Base-by-base conservation (phyloP, 92 coral and sea anemone genomes). In the Epizoanthus ramosus region DNA sequence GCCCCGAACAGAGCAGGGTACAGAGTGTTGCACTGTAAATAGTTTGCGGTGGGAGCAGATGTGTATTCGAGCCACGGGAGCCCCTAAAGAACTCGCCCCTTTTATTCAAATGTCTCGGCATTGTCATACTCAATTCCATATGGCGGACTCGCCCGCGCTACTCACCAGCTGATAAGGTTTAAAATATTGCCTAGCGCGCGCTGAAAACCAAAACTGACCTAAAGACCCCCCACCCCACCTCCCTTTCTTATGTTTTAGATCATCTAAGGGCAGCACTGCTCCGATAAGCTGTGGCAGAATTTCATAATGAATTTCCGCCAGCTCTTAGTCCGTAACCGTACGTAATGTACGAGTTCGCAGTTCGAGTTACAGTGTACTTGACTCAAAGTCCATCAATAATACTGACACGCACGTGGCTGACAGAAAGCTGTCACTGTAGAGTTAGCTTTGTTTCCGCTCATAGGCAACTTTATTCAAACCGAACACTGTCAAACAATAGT, bases 401-500 rank as follows among this genome's bases (percentile, higher is more conserved):
- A 75, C 80, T 47, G 14, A 5, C 22, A 54, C 37, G 68, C 81
- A 75, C 81, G 81, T 75, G 81, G 68, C 41, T 35, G 56, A 35
- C 81, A 75, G 65, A 73, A 73, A 73, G 56, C 57, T 61, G 84
- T 85, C 89, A 77, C 15, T 73, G 85, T 25, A 73, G 47, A 68
- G 88, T 81, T 73, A 86, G 79, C 69, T 72, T 89, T 89, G 92
- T 86, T 81, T 89, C 89, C 89, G 88, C 69, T 74, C 64, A 52
- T 66, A 58, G 80, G 87, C 53, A 61, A 77, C 65, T 47, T 85
- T 80, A 92, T 92, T 92, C 93, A 90, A 83, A 85, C 83, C 72
- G 81, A 90, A 90, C 87, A 85, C 83, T n/a, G 15, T 10, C 19
- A 75, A 73, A 90, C 93, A 92, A 92, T 90, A 64, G 86, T 79